Conservation (phyloP, 1,140 invertebrate species). For the Diabrotica undecimpunctata region DNA sequence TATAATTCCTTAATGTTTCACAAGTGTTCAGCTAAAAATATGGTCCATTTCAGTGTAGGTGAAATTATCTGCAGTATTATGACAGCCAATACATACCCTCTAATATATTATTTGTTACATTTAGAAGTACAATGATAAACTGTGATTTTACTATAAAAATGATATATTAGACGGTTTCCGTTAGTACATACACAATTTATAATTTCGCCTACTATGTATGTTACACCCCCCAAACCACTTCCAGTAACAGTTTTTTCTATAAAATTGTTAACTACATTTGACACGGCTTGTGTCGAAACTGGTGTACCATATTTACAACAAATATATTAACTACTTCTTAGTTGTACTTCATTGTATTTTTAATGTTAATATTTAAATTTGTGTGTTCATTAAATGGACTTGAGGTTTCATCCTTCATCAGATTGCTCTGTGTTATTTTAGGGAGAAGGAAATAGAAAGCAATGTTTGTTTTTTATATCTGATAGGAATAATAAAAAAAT, state of each 20-base stretch:
- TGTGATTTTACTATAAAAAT: slow-evolving; percentile 3
- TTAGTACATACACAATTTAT: slow-evolving; percentile 7
- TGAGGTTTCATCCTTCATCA: slow-evolving; percentile 38
- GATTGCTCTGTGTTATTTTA: slow-evolving; percentile 45
- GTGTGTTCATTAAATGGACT: slow-evolving; percentile 37
- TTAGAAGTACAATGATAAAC: neutral
- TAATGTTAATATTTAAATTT: slow-evolving; percentile 20
- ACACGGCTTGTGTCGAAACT: neutral
- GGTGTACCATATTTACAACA: neutral
- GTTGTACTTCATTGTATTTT: slow-evolving; percentile 22
- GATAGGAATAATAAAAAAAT: slow-evolving; percentile 32
- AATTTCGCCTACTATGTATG: too few relatives aligned
- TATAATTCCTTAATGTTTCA: too few relatives aligned
- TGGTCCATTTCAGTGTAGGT: too few relatives aligned
- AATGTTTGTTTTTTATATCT: slow-evolving; percentile 47
- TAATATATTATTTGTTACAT: neutral
- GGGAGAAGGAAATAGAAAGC: slow-evolving; percentile 42
- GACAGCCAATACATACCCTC: too few relatives aligned
- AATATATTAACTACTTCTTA: neutral
- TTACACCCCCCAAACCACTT: too few relatives aligned
- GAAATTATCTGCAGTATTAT: too few relatives aligned
- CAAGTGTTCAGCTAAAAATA: too few relatives aligned
- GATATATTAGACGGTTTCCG: slow-evolving; percentile 3
- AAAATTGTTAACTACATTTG: slow-evolving; percentile 7
- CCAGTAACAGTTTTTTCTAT: neutral